Conservation (phyloP, 2,113 vertebrate species). For the Fregata magnificens region DNA sequence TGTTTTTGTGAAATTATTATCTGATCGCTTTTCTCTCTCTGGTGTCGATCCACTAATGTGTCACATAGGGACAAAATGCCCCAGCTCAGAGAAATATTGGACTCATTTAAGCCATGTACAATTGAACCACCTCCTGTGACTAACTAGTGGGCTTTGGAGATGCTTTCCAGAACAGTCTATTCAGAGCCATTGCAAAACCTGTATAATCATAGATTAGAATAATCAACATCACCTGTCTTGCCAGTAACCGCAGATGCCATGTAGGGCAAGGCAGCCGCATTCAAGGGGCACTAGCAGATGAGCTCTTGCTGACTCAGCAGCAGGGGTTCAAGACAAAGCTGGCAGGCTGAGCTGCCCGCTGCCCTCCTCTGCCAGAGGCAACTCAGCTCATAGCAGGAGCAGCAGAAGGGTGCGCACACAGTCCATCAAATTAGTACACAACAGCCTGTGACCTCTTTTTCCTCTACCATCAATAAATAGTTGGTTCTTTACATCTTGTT, state of each 20-base stretch:
- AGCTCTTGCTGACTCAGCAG: neutral
- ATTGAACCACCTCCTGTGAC: neutral
- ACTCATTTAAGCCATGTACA: neutral
- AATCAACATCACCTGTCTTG: neutral
- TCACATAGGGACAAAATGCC: neutral
- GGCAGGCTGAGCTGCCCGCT: neutral
- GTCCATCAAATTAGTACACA: accelerated
- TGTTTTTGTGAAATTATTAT: neutral
- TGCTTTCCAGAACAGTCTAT: neutral
- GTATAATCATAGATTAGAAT: neutral
- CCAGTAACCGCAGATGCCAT: neutral
- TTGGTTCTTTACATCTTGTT: neutral
- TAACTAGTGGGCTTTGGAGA: neutral
- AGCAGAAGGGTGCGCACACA: accelerated
- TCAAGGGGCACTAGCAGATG: neutral
- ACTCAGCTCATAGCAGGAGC: neutral
- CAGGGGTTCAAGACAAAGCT: neutral
- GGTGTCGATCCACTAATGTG: neutral
- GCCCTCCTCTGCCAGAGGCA: neutral
- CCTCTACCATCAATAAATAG: neutral
- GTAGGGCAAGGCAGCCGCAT: neutral
- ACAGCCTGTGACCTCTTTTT: neutral
- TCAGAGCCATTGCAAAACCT: neutral
- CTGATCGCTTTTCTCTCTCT: neutral
- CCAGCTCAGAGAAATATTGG: neutral